A percentile compares a stretch with the other conserved stretches of the same genome.
phyloP scores from a whole-genome alignment of 2,888 invertebrate genomes.

The Torymus texanus region DNA sequence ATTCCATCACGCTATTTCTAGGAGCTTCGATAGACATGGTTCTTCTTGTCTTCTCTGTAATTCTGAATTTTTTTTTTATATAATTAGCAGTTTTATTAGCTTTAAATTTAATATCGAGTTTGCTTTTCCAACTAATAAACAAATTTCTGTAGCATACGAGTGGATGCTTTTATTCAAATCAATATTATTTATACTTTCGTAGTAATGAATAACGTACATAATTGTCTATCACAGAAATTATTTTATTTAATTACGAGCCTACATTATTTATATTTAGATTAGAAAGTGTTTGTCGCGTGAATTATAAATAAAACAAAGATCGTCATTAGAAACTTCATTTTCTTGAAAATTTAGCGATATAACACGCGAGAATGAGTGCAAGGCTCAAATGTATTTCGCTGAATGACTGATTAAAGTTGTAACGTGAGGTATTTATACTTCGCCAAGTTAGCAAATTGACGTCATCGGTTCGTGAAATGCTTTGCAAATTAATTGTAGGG shows the following conservation, averaged over 20 bases:
- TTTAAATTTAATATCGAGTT: neutral
- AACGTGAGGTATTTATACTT: slow-evolving; percentile 47
- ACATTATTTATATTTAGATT: slow-evolving; percentile 1
- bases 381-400: slow-evolving; percentile 43
- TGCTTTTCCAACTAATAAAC: slow-evolving; percentile 32
- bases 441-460: slow-evolving; percentile 28
- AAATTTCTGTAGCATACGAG: slow-evolving; percentile 25
- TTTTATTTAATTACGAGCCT: neutral
- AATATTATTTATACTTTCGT: neutral
- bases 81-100: no score
- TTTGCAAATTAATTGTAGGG: slow-evolving; percentile 28
- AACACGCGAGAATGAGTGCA: slow-evolving; percentile 21
- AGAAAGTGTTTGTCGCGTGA: slow-evolving; percentile 20
- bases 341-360: slow-evolving; percentile 12
- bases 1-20: slow-evolving; percentile 42
- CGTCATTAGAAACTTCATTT: slow-evolving; percentile 35
- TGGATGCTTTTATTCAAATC: slow-evolving; percentile 20
- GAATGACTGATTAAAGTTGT: slow-evolving; percentile 51
- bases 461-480: slow-evolving; percentile 32
- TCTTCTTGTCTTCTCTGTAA: slow-evolving; percentile 29
- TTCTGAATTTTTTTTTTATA: neutral
- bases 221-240: slow-evolving; percentile 2
- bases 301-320: slow-evolving; percentile 1
- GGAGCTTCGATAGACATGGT: slow-evolving; percentile 37
- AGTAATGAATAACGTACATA: neutral